Evolutionary conservation across 2,113 vertebrate genomes (phyloP).

Genomic region (Polypterus bichir): DNA sequence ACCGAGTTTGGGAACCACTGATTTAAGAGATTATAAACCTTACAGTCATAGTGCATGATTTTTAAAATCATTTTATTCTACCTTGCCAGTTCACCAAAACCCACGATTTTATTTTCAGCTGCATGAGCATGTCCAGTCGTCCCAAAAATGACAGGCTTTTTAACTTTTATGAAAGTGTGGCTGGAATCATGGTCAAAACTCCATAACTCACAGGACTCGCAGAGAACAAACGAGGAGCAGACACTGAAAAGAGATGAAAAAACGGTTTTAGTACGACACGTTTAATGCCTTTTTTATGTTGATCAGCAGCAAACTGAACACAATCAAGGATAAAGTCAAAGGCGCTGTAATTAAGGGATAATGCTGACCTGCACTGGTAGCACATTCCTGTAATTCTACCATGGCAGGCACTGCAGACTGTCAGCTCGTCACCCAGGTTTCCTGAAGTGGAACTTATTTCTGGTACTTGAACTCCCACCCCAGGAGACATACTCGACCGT

Average conservation of each 20-base stretch:
- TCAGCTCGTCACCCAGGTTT: constrained; percentile 54
- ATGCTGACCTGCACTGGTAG: constrained; percentile 83
- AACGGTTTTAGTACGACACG: not conserved
- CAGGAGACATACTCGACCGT: constrained; percentile 25
- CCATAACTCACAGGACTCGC: constrained; percentile 74
- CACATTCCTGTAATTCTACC: constrained; percentile 72
- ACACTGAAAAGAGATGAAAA: constrained; percentile 44
- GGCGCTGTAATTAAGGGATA: no score
- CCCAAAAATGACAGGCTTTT: constrained; percentile 54
- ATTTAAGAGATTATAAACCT: no score
- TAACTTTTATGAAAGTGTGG: constrained; percentile 74
- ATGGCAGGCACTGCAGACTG: constrained; percentile 76
- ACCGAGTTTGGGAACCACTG: no score
- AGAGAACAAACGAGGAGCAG: constrained; percentile 77
- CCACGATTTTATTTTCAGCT: constrained; percentile 37
- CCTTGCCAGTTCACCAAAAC: constrained; percentile 52
- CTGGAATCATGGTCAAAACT: constrained; percentile 70
- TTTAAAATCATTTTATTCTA: constrained; percentile 19
- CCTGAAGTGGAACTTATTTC: constrained; percentile 28
- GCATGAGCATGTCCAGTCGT: constrained; percentile 7
- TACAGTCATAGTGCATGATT: no score
- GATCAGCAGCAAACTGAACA: no score
- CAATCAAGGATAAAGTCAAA: no score
- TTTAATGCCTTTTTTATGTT: no score
- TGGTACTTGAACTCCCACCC: constrained; percentile 23